A percentile compares a stretch with the other conserved stretches of the same genome.
phyloP scores from a whole-genome alignment of 2,797 vertebrate genomes.

The Gadopsis marmoratus region DNA sequence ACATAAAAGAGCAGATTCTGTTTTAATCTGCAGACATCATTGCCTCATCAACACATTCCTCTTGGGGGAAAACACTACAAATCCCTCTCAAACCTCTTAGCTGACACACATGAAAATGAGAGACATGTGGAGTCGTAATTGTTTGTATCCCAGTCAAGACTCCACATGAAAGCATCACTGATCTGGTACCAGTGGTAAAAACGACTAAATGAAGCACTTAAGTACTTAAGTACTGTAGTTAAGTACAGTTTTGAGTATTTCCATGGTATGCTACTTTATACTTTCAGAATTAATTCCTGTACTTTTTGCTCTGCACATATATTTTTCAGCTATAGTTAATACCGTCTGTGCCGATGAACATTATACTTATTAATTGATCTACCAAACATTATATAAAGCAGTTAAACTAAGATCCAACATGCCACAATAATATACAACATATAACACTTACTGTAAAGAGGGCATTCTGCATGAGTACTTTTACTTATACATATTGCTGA shows the following conservation, averaged over 20 bases:
- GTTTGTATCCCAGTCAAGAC: background rate
- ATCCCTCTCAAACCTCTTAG: slow-evolving; percentile 14
- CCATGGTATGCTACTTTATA: background rate
- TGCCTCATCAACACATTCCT: slow-evolving; percentile 45
- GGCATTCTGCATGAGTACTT: background rate
- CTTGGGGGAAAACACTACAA: slow-evolving; percentile 30
- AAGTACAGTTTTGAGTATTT: background rate
- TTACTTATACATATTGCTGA: background rate
- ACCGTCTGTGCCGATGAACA: background rate
- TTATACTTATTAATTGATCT: slow-evolving; percentile 9
- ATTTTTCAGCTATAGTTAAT: background rate
- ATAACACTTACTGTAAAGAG: background rate
- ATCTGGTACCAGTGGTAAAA: background rate
- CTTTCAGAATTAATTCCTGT: background rate
- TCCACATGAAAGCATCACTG: background rate
- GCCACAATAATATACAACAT: background rate
- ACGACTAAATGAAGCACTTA: background rate
- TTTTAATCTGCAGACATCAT: slow-evolving; percentile 41
- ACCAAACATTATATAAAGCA: background rate
- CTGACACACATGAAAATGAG: slow-evolving; percentile 20
- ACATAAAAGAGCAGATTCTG: slow-evolving; percentile 26
- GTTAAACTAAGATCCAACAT: background rate
- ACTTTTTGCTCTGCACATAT: background rate
- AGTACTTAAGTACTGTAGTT: background rate
- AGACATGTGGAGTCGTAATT: slow-evolving; percentile 12